Evolutionary conservation across 1,140 invertebrate genomes (phyloP).

Genomic region (Temnothorax longispinosus): DNA sequence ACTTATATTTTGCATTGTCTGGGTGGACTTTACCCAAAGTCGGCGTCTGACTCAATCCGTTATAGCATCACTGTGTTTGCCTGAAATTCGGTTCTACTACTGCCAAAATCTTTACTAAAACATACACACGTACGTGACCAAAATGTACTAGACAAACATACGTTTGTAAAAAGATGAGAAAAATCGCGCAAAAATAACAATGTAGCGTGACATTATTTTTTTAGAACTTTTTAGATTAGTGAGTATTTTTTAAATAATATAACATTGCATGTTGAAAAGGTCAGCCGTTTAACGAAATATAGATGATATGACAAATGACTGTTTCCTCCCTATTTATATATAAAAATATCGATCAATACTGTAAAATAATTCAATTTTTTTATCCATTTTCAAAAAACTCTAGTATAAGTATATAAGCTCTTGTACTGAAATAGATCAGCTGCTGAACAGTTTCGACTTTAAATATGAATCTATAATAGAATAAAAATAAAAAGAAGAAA

Average conservation of each 20-base stretch:
- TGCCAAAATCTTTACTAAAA: constrained; percentile 30
- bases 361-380: not conserved
- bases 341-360: not conserved
- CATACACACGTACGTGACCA: not conserved
- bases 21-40: constrained; percentile 45
- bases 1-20: constrained; percentile 63
- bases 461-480: not conserved
- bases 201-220: not conserved
- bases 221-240: not conserved
- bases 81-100: constrained; percentile 48
- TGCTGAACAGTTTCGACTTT: not conserved
- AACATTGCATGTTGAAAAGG: not conserved
- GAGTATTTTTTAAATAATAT: not conserved
- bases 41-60: constrained; percentile 32
- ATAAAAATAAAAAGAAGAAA: not conserved
- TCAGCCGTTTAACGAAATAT: too few relatives aligned
- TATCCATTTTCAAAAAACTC: not conserved
- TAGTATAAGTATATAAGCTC: not conserved
- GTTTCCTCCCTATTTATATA: not conserved
- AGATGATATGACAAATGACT: not conserved
- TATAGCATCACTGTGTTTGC: constrained; percentile 55
- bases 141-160: constrained; percentile 11
- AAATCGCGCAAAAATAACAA: not conserved
- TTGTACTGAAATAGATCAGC: not conserved
- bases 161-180: not conserved